Conservation (phyloP, 2,797 vertebrate genomes). For the Chanos chanos region DNA sequence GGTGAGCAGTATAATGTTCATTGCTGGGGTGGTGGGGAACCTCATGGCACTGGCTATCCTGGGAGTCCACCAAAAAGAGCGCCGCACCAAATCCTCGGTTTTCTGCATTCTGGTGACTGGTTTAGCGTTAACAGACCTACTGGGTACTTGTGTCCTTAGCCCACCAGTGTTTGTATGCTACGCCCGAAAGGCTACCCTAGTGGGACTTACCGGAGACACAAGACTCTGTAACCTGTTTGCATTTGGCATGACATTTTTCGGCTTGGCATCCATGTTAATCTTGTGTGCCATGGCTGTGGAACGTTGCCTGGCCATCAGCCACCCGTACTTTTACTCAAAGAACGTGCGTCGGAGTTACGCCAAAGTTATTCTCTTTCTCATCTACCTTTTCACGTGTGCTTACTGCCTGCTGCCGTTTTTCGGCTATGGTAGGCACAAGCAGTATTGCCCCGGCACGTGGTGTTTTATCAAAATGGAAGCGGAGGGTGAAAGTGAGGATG, state of each 20-base stretch:
- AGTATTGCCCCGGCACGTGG: conserved; percentile 89
- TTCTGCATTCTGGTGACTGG: conserved; percentile 88
- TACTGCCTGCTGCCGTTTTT: conserved; percentile 80
- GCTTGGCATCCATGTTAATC: conserved; percentile 81
- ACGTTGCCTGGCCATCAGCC: conserved; percentile 86
- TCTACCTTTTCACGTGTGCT: conserved; percentile 72
- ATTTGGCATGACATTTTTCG: conserved; percentile 85
- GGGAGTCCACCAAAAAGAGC: conserved; percentile 71
- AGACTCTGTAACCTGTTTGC: conserved; percentile 77
- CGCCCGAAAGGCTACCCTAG: conserved; percentile 66
- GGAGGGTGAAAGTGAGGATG: conserved; percentile 33
- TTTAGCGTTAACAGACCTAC: conserved; percentile 82
- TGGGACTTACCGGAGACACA: conserved; percentile 55
- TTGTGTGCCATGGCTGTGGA: conserved; percentile 87
- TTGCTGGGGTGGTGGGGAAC: conserved; percentile 79
- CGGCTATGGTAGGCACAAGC: conserved; percentile 77
- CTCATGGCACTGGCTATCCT: conserved; percentile 83
- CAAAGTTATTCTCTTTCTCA: conserved; percentile 66
- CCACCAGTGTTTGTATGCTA: conserved; percentile 84
- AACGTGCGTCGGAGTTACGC: conserved; percentile 73
- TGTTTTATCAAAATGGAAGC: conserved; percentile 86
- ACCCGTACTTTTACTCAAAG: conserved; percentile 82
- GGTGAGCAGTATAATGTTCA: conserved; percentile 81
- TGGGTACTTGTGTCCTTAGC: conserved; percentile 86
- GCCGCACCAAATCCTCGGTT: conserved; percentile 73